These are phyloP conservation scores for Marisa cornuarietis DNA, from an alignment of 1,140 invertebrate species.

Conservation along the genomic window DNA sequence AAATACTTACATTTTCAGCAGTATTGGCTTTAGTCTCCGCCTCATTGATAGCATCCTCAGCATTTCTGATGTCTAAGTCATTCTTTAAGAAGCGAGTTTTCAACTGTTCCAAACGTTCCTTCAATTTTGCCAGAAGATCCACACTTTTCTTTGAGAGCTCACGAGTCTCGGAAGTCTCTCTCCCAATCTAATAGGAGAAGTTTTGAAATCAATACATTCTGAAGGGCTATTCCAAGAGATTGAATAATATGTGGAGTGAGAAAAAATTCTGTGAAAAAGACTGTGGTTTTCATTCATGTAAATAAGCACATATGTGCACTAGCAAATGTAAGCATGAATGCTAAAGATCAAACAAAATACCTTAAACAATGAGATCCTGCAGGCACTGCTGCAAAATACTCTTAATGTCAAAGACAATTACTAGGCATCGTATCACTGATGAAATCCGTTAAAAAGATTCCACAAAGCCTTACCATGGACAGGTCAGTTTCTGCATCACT, in stretches of 20 bases:
- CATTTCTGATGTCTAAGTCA: conserved; percentile 73
- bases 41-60: conserved; percentile 69
- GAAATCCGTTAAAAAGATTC: not conserved
- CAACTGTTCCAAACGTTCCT: conserved; percentile 75
- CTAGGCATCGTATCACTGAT: not conserved
- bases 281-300: too few species aligned
- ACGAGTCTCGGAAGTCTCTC: conserved; percentile 79
- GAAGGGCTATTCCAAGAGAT: too few species aligned
- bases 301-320: too few species aligned
- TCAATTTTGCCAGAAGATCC: conserved; percentile 75
- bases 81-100: conserved; percentile 82
- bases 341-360: not conserved
- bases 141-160: conserved; percentile 78
- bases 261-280: too few species aligned
- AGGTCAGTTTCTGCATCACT: conserved; percentile 79
- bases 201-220: too few species aligned
- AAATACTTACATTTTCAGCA: conserved; percentile 67
- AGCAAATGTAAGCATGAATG: not conserved
- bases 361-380: not conserved
- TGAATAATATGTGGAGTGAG: too few species aligned
- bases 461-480: conserved; percentile 65
- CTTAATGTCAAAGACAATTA: not conserved
- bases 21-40: conserved; percentile 71
- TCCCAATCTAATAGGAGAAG: conserved; percentile 69
- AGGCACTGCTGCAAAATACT: not conserved